Evolutionary conservation across 2,888 invertebrate genomes (phyloP).

Genomic region (Nesidiocoris tenuis): DNA sequence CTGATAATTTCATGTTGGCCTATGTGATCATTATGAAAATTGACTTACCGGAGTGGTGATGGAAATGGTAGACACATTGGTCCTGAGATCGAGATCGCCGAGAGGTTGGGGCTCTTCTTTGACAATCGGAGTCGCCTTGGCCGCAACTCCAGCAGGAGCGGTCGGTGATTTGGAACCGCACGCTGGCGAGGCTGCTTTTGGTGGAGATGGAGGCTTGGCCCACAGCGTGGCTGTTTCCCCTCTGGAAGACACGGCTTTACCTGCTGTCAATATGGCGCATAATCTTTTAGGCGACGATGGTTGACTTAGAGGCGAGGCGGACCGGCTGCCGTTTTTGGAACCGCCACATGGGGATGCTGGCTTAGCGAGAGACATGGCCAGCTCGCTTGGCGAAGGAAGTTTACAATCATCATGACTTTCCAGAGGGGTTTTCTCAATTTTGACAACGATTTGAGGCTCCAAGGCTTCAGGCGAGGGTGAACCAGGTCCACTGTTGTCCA

Average conservation of each 20-base stretch:
- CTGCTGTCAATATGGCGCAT: not conserved
- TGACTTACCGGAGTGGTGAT: constrained; percentile 26
- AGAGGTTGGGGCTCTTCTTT: not conserved
- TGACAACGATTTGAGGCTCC: not conserved
- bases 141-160: not conserved
- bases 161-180: constrained; percentile 15
- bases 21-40: not conserved
- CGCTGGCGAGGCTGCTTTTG: constrained; percentile 6
- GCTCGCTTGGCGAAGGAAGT: not conserved
- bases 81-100: constrained; percentile 28
- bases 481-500: not conserved
- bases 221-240: constrained; percentile 6
- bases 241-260: constrained; percentile 7
- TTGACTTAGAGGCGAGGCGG: constrained; percentile 6
- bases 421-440: not conserved
- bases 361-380: constrained; percentile 2
- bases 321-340: not conserved
- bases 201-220: constrained; percentile 20
- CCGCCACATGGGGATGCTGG: not conserved
- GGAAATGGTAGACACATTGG: constrained; percentile 23
- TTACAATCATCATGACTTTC: not conserved
- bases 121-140: not conserved
- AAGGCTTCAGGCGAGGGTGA: not conserved
- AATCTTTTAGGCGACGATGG: constrained; percentile 15
- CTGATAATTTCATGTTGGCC: too few species aligned